Conservation (phyloP, 37 sponge, comb jelly and placozoan species). For the Halisarca cf. caerulea region DNA sequence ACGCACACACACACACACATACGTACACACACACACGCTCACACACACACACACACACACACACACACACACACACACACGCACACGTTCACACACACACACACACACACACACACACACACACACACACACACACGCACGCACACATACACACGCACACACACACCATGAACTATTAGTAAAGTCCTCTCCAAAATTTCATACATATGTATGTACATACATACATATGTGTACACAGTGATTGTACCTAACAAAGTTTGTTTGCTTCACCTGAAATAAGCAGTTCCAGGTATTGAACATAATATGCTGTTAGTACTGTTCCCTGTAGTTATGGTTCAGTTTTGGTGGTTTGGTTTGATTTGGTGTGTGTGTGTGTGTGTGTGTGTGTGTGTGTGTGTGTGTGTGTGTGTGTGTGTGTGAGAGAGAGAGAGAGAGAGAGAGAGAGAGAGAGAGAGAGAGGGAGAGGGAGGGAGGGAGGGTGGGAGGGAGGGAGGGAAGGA, state of each 20-base stretch:
- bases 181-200: too few species aligned
- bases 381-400: neutral
- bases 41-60: neutral
- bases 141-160: too few species aligned
- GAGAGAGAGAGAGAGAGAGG: conserved; percentile 30
- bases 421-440: conserved; percentile 33
- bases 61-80: neutral
- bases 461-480: conserved; percentile 35
- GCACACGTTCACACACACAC: neutral
- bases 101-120: too few species aligned
- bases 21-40: too few species aligned
- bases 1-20: too few species aligned
- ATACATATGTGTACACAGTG: too few species aligned
- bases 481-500: conserved; percentile 21
- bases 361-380: neutral
- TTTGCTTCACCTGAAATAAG: too few species aligned
- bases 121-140: too few species aligned
- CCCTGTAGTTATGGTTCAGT: neutral
- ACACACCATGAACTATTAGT: too few species aligned
- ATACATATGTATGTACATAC: too few species aligned
- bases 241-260: too few species aligned
- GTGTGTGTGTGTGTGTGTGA: neutral
- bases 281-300: neutral
- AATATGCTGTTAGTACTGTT: neutral
- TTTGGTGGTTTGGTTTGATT: neutral